Evolutionary conservation across 2,888 invertebrate species (phyloP).

Genomic region (Bruchidius siliquastri): DNA sequence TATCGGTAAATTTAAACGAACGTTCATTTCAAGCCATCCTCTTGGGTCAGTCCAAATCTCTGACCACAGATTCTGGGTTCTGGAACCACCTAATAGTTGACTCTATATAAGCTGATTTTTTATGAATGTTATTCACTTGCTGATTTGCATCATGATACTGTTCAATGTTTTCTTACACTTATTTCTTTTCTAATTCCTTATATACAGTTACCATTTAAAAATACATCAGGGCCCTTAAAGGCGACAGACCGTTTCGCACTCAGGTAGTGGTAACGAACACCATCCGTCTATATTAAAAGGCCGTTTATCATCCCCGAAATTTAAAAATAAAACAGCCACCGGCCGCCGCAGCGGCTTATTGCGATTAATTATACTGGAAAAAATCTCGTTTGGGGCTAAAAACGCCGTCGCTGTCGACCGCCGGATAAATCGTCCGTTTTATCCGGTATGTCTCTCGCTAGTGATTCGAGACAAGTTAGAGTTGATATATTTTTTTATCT

Average conservation of each 20-base stretch:
- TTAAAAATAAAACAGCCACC: background rate
- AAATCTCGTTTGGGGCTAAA: background rate
- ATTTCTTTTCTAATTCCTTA: no score
- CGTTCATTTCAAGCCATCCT: no score
- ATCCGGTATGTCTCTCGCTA: background rate
- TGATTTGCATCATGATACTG: no score
- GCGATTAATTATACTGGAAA: background rate
- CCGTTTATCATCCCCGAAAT: background rate
- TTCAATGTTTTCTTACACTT: no score
- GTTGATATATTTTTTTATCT: no score
- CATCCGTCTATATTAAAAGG: background rate
- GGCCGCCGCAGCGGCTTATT: background rate
- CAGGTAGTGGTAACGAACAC: background rate
- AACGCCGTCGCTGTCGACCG: background rate
- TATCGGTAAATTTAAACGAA: no score
- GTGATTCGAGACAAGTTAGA: background rate
- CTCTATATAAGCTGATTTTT: no score
- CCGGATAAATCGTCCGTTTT: background rate
- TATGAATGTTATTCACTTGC: no score
- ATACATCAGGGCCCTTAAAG: background rate
- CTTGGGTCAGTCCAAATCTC: no score
- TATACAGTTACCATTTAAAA: background rate
- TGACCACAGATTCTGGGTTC: no score
- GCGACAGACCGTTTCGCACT: background rate
- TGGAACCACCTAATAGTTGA: no score